phyloP scores from a whole-genome alignment of 2,113 vertebrate genomes.

The Tachysurus vachellii region DNA sequence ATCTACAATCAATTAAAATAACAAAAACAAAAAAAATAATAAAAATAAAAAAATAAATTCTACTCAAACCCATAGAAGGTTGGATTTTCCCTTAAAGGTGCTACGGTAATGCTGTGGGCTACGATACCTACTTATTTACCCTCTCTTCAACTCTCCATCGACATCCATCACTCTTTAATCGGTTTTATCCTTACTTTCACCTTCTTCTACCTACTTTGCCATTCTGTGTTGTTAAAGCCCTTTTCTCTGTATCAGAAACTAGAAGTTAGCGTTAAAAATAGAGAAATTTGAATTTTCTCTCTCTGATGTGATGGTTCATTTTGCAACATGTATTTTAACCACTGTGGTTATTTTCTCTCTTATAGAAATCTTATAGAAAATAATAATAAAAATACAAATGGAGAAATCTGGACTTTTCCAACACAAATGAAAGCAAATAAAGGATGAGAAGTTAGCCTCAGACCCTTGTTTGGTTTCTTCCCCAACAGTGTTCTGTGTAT shows the following conservation, averaged over 20 bases:
- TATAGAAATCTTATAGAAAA: slow-evolving; percentile 18
- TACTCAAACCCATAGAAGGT: background rate
- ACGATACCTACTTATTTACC: slow-evolving; percentile 49
- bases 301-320: background rate
- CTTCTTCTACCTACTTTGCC: slow-evolving; percentile 62
- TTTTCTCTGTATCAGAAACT: background rate
- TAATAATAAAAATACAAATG: background rate
- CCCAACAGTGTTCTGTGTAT: background rate
- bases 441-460: slow-evolving; percentile 5
- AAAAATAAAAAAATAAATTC: no score
- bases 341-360: slow-evolving; percentile 45
- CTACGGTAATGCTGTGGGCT: slow-evolving; percentile 41
- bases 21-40: background rate
- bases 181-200: slow-evolving; percentile 61
- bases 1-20: background rate
- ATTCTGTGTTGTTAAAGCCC: slow-evolving; percentile 26
- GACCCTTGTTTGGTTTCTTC: slow-evolving; percentile 5
- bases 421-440: slow-evolving; percentile 47
- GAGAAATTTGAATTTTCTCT: background rate
- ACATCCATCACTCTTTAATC: slow-evolving; percentile 59
- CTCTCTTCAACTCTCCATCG: slow-evolving; percentile 34
- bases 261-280: background rate
- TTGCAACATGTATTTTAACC: background rate
- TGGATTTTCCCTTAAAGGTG: background rate
- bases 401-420: slow-evolving; percentile 26